Evolutionary conservation across 2,797 vertebrate species (phyloP).

Genomic region (Platalea minor): DNA sequence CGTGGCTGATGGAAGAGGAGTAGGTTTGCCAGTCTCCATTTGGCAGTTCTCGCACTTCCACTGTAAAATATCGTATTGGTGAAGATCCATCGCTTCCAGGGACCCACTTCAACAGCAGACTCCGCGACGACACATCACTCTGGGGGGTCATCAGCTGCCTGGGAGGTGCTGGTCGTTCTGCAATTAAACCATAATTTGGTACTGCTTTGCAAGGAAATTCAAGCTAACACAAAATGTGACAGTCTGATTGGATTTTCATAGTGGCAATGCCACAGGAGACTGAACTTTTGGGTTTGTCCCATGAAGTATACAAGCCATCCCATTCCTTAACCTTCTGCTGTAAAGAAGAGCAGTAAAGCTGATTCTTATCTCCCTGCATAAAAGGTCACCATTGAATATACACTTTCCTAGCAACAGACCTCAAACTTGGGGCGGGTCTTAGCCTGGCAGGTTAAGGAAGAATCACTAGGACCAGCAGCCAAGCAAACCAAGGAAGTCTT

Average conservation of each 20-base stretch:
- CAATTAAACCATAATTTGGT: background rate
- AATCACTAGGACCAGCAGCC: background rate
- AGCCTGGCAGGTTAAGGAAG: background rate
- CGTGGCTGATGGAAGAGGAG: conserved; percentile 85
- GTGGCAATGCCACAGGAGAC: background rate
- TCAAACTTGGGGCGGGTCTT: background rate
- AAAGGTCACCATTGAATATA: background rate
- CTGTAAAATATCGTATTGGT: conserved; percentile 88
- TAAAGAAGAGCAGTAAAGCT: background rate
- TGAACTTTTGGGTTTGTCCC: background rate
- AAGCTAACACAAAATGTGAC: background rate
- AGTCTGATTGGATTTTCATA: background rate
- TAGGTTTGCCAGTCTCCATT: conserved; percentile 83
- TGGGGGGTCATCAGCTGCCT: conserved; percentile 84
- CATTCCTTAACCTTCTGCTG: background rate
- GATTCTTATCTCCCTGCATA: background rate
- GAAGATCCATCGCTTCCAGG: conserved; percentile 88
- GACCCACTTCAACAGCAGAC: conserved; percentile 85
- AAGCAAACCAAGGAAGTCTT: background rate
- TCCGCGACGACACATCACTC: conserved; percentile 83
- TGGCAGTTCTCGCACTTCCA: conserved; percentile 87
- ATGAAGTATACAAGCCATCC: background rate
- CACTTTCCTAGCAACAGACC: background rate
- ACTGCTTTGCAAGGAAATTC: background rate
- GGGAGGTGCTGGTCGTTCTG: conserved; percentile 91